These are phyloP conservation scores for Campoletis sonorensis DNA, from an alignment of 1,140 invertebrate genomes.

Conservation along the genomic window DNA sequence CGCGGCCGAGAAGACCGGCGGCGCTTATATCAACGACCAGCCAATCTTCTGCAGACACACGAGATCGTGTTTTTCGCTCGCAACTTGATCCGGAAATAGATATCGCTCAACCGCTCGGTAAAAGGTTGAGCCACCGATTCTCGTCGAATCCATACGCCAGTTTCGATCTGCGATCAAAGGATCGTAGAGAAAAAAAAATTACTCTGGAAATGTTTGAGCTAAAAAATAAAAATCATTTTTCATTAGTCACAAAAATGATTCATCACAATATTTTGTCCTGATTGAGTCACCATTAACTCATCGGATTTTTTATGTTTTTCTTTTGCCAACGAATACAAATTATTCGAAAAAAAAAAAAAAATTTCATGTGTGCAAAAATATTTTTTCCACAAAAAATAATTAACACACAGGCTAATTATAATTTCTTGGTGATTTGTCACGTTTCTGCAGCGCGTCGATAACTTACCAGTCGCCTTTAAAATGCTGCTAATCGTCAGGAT, in stretches of 20 bases:
- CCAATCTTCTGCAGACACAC: conserved; percentile 61
- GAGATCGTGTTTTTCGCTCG: conserved; percentile 53
- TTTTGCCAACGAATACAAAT: too few relatives aligned
- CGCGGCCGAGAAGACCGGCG: conserved; percentile 51
- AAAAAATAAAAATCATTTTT: too few relatives aligned
- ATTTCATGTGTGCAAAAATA: too few relatives aligned
- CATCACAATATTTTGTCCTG: too few relatives aligned
- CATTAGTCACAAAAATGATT: too few relatives aligned
- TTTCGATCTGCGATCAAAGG: conserved; percentile 29
- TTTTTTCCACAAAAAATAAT: neutral
- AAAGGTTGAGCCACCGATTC: conserved; percentile 59
- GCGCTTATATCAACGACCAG: conserved; percentile 57
- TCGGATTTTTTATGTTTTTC: too few relatives aligned
- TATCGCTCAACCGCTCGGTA: conserved; percentile 63
- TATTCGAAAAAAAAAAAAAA: too few relatives aligned
- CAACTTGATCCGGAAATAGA: conserved; percentile 69
- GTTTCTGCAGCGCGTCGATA: conserved; percentile 54
- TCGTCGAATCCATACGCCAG: conserved; percentile 6
- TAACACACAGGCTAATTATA: neutral
- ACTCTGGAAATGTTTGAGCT: neutral
- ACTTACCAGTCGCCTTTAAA: conserved; percentile 58
- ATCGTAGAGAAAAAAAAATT: neutral
- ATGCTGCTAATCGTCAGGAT: neutral
- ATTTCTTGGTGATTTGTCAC: neutral
- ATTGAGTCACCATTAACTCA: too few relatives aligned